These are phyloP conservation scores for Corydoras sp. DNA, from an alignment of 2,113 vertebrate genomes.

Conservation along the genomic window DNA sequence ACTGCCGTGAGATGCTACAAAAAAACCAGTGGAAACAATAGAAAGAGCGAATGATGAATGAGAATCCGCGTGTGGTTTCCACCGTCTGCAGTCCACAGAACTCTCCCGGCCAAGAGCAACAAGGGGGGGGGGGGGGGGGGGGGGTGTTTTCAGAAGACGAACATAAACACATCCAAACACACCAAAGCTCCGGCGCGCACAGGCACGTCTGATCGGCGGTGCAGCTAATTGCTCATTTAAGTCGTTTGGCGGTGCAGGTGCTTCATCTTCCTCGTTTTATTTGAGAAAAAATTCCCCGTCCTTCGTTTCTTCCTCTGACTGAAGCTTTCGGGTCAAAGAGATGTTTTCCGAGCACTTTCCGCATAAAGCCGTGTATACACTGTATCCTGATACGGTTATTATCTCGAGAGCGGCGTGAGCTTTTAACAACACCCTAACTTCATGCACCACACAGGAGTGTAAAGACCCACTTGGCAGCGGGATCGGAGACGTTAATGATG, in stretches of 20 bases:
- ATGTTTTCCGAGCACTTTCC: too few relatives aligned
- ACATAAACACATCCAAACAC: not conserved
- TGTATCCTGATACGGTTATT: too few relatives aligned
- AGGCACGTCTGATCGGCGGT: conserved; percentile 3
- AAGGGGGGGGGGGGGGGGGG: conserved; percentile 1
- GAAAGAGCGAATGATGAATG: too few relatives aligned
- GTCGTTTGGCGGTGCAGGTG: conserved; percentile 26
- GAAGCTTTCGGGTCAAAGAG: not conserved
- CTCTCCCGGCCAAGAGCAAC: conserved; percentile 6
- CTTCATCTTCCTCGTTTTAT: not conserved
- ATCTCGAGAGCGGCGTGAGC: too few relatives aligned
- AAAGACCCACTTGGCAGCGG: conserved; percentile 27
- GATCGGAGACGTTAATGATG: conserved; percentile 39
- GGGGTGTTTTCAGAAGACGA: too few relatives aligned
- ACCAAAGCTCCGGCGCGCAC: not conserved
- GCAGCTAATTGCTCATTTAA: conserved; percentile 40
- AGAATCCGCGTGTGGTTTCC: too few relatives aligned
- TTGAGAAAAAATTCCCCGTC: not conserved
- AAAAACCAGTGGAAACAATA: too few relatives aligned
- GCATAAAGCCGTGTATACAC: too few relatives aligned
- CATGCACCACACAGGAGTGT: not conserved
- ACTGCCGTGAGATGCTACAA: too few relatives aligned
- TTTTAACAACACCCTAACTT: too few relatives aligned
- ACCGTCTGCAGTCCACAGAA: not conserved
- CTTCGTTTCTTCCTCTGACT: conserved; percentile 18